These are phyloP conservation scores for Melipona bicolor DNA, from an alignment of 2,888 invertebrate species.

Conservation along the genomic window DNA sequence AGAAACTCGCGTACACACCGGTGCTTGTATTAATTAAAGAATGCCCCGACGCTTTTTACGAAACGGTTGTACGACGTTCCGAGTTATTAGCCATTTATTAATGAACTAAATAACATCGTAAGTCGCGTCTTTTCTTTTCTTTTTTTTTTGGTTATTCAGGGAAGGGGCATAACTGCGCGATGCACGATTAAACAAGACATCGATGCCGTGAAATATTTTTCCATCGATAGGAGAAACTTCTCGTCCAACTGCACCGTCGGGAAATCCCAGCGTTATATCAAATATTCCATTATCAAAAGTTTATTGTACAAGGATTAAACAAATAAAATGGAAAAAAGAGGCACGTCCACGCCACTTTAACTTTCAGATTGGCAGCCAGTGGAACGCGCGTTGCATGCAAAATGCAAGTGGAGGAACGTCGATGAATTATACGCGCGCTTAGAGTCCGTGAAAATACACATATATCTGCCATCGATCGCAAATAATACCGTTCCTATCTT, in stretches of 20 bases:
- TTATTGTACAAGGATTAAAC: slow-evolving; percentile 1
- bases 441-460: not conserved
- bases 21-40: slow-evolving; percentile 30
- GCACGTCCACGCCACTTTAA: not conserved
- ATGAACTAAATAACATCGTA: not conserved
- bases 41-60: not conserved
- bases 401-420: not conserved
- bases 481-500: not conserved
- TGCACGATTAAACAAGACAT: slow-evolving; percentile 9
- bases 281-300: slow-evolving; percentile 7
- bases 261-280: not conserved
- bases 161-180: not conserved
- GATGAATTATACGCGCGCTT: not conserved
- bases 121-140: too few relatives aligned
- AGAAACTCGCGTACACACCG: not conserved
- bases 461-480: not conserved
- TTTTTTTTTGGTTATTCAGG: not conserved
- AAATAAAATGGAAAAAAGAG: not conserved
- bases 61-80: not conserved
- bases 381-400: not conserved
- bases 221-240: slow-evolving; percentile 4
- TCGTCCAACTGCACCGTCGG: not conserved
- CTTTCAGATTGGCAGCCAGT: not conserved
- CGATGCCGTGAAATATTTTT: not conserved
- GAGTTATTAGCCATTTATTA: not conserved